phyloP scores from a whole-genome alignment of 2,113 vertebrate species.

The Psittacula cyanocephala region DNA sequence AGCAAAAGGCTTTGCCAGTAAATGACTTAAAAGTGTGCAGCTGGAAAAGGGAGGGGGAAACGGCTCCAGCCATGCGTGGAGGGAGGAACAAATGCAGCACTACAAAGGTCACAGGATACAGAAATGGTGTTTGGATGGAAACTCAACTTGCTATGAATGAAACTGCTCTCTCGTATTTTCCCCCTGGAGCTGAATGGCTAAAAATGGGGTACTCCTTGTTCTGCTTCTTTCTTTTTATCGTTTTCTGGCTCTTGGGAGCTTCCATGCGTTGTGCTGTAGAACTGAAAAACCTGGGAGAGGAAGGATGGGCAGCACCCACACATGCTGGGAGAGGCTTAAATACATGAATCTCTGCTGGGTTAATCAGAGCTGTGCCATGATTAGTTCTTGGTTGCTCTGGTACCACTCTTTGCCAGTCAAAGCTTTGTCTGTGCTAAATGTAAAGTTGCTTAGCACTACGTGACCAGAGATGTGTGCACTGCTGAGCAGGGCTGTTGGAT shows the following conservation, averaged over 20 bases:
- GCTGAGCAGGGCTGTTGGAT: not conserved
- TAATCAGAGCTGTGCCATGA: not conserved
- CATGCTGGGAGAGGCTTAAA: not conserved
- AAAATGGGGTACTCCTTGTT: conserved; percentile 40
- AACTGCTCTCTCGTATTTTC: conserved; percentile 32
- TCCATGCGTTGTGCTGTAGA: conserved; percentile 21
- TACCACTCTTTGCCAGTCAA: not conserved
- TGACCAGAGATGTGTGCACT: not conserved
- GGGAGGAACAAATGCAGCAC: conserved; percentile 21
- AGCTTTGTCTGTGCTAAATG: not conserved
- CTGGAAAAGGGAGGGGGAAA: conserved; percentile 36
- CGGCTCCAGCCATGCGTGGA: not conserved
- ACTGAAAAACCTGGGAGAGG: not conserved
- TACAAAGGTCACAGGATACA: conserved; percentile 50
- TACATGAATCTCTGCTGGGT: not conserved
- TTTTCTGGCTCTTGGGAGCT: not conserved
- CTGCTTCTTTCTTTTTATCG: not conserved
- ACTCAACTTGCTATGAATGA: conserved; percentile 60
- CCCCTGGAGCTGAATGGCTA: conserved; percentile 43
- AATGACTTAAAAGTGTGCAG: conserved; percentile 1
- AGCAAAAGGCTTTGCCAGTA: conserved; percentile 15
- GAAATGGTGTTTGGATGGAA: conserved; percentile 61
- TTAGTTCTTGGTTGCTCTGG: not conserved
- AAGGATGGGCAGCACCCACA: not conserved
- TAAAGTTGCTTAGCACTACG: rapidly evolving